Evolutionary conservation across 2,113 vertebrate genomes (phyloP).

Genomic region (Odocoileus virginianus): DNA sequence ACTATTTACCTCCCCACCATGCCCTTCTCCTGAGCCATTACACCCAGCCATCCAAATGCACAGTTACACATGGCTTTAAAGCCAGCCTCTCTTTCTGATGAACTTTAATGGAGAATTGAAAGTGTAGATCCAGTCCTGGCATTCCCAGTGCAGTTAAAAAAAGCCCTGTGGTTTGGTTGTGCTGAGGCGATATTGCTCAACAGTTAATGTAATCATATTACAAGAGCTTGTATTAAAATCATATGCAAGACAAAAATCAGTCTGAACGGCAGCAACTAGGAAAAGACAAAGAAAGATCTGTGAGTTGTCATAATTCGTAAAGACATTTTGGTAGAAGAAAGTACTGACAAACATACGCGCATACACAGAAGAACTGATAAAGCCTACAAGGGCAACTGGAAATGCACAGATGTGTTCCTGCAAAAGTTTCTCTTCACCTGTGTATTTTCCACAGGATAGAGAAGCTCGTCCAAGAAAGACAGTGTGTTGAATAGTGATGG

Average conservation of each 20-base stretch:
- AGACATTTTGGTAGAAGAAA: neutral
- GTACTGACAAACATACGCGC: neutral
- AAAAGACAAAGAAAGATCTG: constrained; percentile 49
- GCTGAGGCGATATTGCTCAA: constrained; percentile 44
- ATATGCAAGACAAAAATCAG: constrained; percentile 53
- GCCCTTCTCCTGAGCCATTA: neutral
- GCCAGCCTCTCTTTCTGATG: neutral
- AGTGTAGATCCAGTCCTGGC: neutral
- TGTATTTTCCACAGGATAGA: constrained; percentile 76
- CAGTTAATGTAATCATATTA: constrained; percentile 62
- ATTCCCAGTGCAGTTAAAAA: constrained; percentile 47
- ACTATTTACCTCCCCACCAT: neutral
- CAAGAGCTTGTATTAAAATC: constrained; percentile 66
- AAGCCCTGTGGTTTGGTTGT: constrained; percentile 55
- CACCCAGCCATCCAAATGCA: neutral
- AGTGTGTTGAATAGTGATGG: constrained; percentile 80
- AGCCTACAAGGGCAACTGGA: neutral
- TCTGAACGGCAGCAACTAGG: constrained; percentile 43
- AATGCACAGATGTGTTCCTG: constrained; percentile 25
- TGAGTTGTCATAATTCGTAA: neutral
- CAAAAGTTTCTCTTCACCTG: constrained; percentile 78
- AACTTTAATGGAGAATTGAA: neutral
- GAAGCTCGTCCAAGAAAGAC: constrained; percentile 77
- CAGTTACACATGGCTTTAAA: neutral
- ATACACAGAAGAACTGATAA: neutral